These are phyloP conservation scores for Pyrochroa serraticornis DNA, from an alignment of 2,888 invertebrate genomes.

Conservation along the genomic window DNA sequence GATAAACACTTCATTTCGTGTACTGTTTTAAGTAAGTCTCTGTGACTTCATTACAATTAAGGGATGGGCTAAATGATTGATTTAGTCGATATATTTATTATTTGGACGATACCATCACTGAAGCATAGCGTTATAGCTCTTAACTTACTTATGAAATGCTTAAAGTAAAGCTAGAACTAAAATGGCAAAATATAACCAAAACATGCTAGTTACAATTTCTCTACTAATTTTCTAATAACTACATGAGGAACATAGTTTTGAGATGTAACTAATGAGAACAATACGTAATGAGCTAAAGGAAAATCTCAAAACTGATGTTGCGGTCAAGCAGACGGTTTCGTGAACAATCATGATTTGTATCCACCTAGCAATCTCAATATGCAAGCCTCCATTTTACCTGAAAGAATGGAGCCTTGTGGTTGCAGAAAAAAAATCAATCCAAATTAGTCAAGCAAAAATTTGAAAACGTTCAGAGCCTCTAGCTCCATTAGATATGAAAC, in stretches of 20 bases:
- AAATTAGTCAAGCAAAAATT: constrained; percentile 60
- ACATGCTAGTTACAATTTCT: constrained; percentile 46
- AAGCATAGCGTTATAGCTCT: constrained; percentile 16
- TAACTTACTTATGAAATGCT: constrained; percentile 15
- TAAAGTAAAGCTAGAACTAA: constrained; percentile 46
- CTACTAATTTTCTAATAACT: constrained; percentile 44
- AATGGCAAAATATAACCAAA: constrained; percentile 49
- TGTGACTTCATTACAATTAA: constrained; percentile 57
- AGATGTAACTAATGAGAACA: constrained; percentile 31
- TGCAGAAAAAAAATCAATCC: constrained; percentile 66
- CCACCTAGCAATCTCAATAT: constrained; percentile 57
- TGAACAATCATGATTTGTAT: constrained; percentile 35
- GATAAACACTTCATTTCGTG: constrained; percentile 14
- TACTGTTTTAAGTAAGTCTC: constrained; percentile 48
- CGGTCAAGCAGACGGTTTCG: constrained; percentile 40
- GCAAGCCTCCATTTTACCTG: constrained; percentile 79
- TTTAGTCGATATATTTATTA: constrained; percentile 6
- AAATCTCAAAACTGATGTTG: constrained; percentile 33
- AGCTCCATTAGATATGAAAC: constrained; percentile 20
- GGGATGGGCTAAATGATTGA: constrained; percentile 11
- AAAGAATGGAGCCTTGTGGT: constrained; percentile 84
- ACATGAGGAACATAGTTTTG: constrained; percentile 48
- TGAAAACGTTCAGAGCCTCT: constrained; percentile 21
- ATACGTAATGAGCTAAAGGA: neutral
- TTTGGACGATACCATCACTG: constrained; percentile 5